A percentile compares a stretch with the other conserved stretches of the same genome.
These are phyloP conservation scores for Sebastes melanostomus DNA, from an alignment of 2,797 vertebrate genomes.

Conservation along the genomic window DNA sequence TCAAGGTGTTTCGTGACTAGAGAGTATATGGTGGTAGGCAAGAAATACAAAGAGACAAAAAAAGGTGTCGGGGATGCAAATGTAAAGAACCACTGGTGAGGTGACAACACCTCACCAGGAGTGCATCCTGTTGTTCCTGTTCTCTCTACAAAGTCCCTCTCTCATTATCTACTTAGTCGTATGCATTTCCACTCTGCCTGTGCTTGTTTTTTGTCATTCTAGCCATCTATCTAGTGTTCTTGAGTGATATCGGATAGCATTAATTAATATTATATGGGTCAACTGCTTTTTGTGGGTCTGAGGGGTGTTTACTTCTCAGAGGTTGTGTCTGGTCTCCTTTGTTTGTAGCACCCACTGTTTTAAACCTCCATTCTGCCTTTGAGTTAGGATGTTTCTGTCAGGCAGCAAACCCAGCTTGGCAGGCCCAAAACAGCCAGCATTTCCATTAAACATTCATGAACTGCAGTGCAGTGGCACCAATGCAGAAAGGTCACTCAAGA, in stretches of 20 bases:
- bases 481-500: slow-evolving; percentile 78
- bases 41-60: slow-evolving; percentile 1
- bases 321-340: slow-evolving; percentile 36
- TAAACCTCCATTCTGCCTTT: slow-evolving; percentile 62
- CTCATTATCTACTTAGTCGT: not conserved
- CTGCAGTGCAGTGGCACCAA: slow-evolving; percentile 69
- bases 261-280: slow-evolving; percentile 24
- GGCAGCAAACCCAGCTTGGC: slow-evolving; percentile 58
- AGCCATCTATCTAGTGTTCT: not conserved
- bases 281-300: slow-evolving; percentile 29
- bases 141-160: not conserved
- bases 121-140: slow-evolving; percentile 19
- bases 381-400: slow-evolving; percentile 69
- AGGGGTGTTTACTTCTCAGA: slow-evolving; percentile 54
- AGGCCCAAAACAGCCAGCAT: slow-evolving; percentile 69
- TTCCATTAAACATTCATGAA: slow-evolving; percentile 82
- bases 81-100: no score
- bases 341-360: slow-evolving; percentile 46
- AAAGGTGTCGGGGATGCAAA: not conserved
- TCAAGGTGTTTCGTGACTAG: not conserved
- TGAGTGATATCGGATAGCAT: not conserved
- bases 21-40: not conserved
- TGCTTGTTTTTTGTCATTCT: not conserved
- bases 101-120: not conserved
- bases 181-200: not conserved